phyloP scores from a whole-genome alignment of 2,113 vertebrate species.

The Brachirus orientalis region DNA sequence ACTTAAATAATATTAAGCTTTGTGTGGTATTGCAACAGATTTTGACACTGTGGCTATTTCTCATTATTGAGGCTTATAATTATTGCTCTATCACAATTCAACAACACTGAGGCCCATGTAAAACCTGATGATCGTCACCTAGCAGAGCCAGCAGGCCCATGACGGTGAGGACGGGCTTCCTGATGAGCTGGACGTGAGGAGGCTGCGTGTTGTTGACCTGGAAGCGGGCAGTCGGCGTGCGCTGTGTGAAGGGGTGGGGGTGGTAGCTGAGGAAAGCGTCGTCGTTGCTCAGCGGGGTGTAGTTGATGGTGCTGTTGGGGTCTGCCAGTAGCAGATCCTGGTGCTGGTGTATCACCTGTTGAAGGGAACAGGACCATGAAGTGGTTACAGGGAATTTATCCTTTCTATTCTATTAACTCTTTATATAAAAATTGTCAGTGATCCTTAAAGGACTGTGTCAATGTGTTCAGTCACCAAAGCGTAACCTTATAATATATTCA shows the following conservation, averaged over 20 bases:
- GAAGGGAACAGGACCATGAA: neutral
- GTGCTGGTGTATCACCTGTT: conserved; percentile 92
- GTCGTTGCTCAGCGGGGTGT: conserved; percentile 93
- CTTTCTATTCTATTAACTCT: too few relatives aligned
- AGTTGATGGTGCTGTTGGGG: conserved; percentile 82
- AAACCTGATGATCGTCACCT: conserved; percentile 77
- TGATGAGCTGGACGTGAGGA: conserved; percentile 93
- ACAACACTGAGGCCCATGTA: too few relatives aligned
- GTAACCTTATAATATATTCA: too few relatives aligned
- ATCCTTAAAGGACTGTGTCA: too few relatives aligned
- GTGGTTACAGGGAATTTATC: too few relatives aligned
- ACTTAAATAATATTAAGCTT: too few relatives aligned
- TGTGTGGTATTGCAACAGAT: too few relatives aligned
- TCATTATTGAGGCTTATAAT: too few relatives aligned
- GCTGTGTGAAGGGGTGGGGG: conserved; percentile 92
- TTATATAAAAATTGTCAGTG: too few relatives aligned
- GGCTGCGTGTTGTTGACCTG: conserved; percentile 95
- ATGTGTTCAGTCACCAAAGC: too few relatives aligned
- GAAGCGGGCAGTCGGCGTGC: conserved; percentile 94
- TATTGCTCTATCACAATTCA: too few relatives aligned
- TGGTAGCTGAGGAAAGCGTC: conserved; percentile 96
- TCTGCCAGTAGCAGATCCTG: conserved; percentile 86
- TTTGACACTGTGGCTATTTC: too few relatives aligned
- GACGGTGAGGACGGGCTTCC: conserved; percentile 91
- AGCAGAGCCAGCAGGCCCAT: conserved; percentile 94